Base-by-base conservation (phyloP, 2,797 vertebrate species). In the Sebastes hubbsi region DNA sequence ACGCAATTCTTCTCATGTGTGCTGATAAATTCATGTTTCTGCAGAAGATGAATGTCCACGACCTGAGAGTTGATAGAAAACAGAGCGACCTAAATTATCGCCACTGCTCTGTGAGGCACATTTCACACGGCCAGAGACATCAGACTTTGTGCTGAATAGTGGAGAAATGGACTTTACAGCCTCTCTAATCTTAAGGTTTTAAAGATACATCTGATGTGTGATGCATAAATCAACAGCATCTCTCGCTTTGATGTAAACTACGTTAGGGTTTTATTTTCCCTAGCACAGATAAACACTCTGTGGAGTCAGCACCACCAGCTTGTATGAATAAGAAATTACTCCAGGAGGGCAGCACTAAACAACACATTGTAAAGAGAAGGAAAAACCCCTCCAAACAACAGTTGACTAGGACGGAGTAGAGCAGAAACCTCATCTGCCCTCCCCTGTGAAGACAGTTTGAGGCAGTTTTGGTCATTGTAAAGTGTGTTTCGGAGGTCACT, bases 1-100 rank as follows among this genome's bases (percentile, higher is more conserved):
- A 11, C 49, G 13, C 14, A 18, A 42, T 55, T 63, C 11, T 65
- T 32, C 46, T 14, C 18, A 32, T 36, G 64, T 27, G 27, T 20
- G 60, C 42, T 52, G 18, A 68, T 66, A 29, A 58, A 78, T 78
- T 61, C n/a, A 52, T 27, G n/a, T 65, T 11, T 20, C 62, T 38
- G 42, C 79, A 30, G 60, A 80, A 83, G 83, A 88, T 73, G 29
- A 82, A 86, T 62, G 69, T 88, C 85, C 81, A 66, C 76, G 25
- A 49, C 74, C 71, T 58, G 36, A 68, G 69, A 62, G 72, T 88
- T 89, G 91, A 92, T 78, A 65, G 80, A 82, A 91, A 90, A 85
- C 77, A 86, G 73, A 78, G 65, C 75, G 85, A 89, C 89, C 88
- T 91, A 89, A 91, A 91, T 91, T 77, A 87, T 80, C 8, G 3